Evolutionary conservation across 2,113 vertebrate genomes (phyloP).

Genomic region (Pterophyllum scalare): DNA sequence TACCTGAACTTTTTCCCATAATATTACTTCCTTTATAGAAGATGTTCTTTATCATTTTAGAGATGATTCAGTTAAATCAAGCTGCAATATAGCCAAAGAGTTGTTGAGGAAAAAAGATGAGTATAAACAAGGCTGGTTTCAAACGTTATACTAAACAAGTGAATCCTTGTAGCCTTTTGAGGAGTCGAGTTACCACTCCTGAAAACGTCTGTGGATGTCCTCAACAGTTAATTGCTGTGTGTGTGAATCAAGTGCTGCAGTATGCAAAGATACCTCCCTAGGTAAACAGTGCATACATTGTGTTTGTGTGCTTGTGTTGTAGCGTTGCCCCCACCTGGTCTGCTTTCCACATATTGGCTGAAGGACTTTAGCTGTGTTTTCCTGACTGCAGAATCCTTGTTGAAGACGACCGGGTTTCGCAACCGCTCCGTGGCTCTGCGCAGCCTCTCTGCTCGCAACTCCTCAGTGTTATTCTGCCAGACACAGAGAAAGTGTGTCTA

Average conservation of each 20-base stretch:
- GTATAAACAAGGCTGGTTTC: not conserved
- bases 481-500: not conserved
- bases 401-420: constrained; percentile 93
- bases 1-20: not conserved
- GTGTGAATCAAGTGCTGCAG: not conserved
- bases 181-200: not conserved
- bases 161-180: not conserved
- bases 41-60: not conserved
- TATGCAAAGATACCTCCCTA: constrained; percentile 36
- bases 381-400: constrained; percentile 92
- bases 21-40: not conserved
- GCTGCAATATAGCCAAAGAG: accelerated
- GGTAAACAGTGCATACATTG: constrained; percentile 23
- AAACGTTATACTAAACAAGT: not conserved
- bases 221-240: not conserved
- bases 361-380: constrained; percentile 99
- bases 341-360: constrained; percentile 96
- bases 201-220: not conserved
- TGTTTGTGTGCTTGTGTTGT: constrained; percentile 1
- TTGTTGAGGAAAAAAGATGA: not conserved
- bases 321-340: constrained; percentile 89
- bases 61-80: not conserved
- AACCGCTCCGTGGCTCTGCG: constrained; percentile 91
- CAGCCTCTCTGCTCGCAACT: constrained; percentile 88
- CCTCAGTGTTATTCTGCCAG: constrained; percentile 88